Evolutionary conservation across 2,113 vertebrate species (phyloP).

Genomic region (Callionymus lyra): DNA sequence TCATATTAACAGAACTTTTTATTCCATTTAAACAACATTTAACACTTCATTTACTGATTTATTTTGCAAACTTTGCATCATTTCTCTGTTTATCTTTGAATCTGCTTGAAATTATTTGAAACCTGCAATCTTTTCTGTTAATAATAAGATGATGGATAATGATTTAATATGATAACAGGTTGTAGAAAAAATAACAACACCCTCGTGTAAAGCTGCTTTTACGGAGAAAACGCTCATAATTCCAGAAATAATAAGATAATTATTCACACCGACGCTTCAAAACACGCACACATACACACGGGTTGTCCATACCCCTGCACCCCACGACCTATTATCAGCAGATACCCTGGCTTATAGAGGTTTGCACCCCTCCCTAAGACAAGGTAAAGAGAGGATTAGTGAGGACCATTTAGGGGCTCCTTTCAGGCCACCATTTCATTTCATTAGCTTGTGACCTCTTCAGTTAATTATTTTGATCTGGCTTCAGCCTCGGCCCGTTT

Average conservation of each 20-base stretch:
- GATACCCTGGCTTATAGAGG: constrained; percentile 38
- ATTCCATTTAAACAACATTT: no score
- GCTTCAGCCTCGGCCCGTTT: constrained; percentile 66
- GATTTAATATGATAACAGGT: no score
- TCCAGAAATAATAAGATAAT: neutral
- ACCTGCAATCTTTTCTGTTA: no score
- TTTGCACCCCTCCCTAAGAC: constrained; percentile 54
- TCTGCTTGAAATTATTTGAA: no score
- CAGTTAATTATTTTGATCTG: constrained; percentile 78
- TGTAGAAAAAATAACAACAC: no score
- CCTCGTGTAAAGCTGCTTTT: no score
- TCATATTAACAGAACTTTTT: no score
- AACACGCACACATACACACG: constrained; percentile 12
- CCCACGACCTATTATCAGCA: constrained; percentile 45
- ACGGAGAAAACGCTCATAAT: no score
- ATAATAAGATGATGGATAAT: no score
- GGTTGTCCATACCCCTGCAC: constrained; percentile 15
- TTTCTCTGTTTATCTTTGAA: no score
- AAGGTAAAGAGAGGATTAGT: constrained; percentile 70
- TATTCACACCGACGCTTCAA: constrained; percentile 5
- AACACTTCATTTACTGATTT: no score
- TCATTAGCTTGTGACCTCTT: constrained; percentile 74
- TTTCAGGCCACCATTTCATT: constrained; percentile 64
- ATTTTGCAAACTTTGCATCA: no score
- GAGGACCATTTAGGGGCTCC: constrained; percentile 57